Conservation (phyloP, 37 sponge, comb jelly and placozoan genomes). For the Haliclona indistincta region DNA sequence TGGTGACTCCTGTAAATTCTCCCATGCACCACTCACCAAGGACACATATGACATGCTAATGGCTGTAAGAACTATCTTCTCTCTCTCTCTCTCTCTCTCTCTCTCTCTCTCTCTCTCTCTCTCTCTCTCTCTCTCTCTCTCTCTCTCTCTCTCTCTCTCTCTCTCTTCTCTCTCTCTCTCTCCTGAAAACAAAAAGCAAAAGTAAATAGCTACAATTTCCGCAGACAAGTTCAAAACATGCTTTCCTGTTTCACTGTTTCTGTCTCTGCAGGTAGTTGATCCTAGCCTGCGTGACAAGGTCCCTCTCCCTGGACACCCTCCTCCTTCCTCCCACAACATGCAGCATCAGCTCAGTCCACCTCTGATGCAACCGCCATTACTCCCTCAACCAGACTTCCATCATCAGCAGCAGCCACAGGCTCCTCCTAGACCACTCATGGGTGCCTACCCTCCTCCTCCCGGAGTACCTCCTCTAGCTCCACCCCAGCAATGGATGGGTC, state of each 20-base stretch:
- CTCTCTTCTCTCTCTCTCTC: conserved; percentile 30
- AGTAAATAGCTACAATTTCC: conserved; percentile 1
- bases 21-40: conserved; percentile 81
- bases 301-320: neutral
- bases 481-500: neutral
- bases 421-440: too few relatives aligned
- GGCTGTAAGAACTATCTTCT: conserved; percentile 20
- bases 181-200: conserved; percentile 7
- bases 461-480: neutral
- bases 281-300: neutral
- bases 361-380: too few relatives aligned
- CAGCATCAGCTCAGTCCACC: too few relatives aligned
- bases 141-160: conserved; percentile 2
- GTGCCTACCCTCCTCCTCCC: too few relatives aligned
- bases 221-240: neutral
- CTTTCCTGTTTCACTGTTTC: neutral
- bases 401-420: too few relatives aligned
- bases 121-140: conserved; percentile 28
- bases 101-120: conserved; percentile 21
- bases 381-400: too few relatives aligned
- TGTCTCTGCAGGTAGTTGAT: neutral
- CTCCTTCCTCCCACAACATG: neutral
- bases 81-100: conserved; percentile 19
- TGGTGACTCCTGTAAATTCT: conserved; percentile 84
- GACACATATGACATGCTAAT: conserved; percentile 67